Evolutionary conservation across 2,113 vertebrate genomes (phyloP).

Genomic region (Tylochromis polylepis): DNA sequence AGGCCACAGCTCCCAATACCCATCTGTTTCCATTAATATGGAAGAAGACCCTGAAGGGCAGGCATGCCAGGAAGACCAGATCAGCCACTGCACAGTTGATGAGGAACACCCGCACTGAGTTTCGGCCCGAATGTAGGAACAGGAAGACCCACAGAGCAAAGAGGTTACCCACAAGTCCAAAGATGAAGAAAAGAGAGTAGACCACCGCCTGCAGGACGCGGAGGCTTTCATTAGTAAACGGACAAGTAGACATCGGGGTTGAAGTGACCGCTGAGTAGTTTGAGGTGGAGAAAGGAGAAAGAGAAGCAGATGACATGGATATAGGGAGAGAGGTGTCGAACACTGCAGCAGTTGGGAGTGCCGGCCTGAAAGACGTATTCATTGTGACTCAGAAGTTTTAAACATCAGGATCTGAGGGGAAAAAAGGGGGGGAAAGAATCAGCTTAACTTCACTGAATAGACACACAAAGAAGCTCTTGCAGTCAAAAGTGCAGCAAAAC

Average conservation of each 20-base stretch:
- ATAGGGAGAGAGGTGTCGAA: background rate
- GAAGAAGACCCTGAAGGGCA: slow-evolving; percentile 83
- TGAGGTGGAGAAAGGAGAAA: background rate
- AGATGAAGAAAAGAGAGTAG: slow-evolving; percentile 80
- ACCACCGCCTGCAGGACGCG: slow-evolving; percentile 64
- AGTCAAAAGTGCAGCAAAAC: background rate
- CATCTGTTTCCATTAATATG: slow-evolving; percentile 74
- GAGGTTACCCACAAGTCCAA: slow-evolving; percentile 81
- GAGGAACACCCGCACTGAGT: slow-evolving; percentile 85
- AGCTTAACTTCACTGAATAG: background rate
- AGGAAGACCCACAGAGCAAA: slow-evolving; percentile 85
- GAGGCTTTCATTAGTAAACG: slow-evolving; percentile 63
- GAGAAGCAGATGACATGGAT: background rate
- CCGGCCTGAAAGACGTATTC: background rate
- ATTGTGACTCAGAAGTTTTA: background rate
- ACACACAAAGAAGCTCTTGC: background rate
- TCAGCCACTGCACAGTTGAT: slow-evolving; percentile 86
- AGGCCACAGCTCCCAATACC: slow-evolving; percentile 70
- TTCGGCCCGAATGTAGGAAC: slow-evolving; percentile 76
- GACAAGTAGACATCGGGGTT: slow-evolving; percentile 38
- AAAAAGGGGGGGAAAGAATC: background rate
- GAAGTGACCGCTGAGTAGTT: rapidly evolving
- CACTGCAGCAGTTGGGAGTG: background rate
- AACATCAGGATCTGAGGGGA: background rate
- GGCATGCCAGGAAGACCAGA: slow-evolving; percentile 82